phyloP scores from a whole-genome alignment of 1,140 invertebrate genomes.

The Kradibia gibbosae region DNA sequence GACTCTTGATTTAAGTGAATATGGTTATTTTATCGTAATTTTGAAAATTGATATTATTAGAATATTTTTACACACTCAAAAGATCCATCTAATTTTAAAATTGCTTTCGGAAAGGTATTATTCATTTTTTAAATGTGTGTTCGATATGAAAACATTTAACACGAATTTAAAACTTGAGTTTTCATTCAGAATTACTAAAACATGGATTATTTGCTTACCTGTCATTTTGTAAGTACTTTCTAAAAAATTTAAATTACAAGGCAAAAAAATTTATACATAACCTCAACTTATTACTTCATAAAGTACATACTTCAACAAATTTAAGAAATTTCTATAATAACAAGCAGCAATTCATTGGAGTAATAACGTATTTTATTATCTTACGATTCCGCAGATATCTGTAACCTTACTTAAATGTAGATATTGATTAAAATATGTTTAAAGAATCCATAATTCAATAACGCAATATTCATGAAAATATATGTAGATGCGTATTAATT shows the following conservation, averaged over 20 bases:
- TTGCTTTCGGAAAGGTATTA: too few species aligned
- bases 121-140: too few species aligned
- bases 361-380: background rate
- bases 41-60: background rate
- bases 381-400: background rate
- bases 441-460: slow-evolving; percentile 2
- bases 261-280: background rate
- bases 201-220: too few species aligned
- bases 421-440: background rate
- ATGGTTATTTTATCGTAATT: background rate
- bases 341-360: background rate
- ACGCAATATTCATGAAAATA: background rate
- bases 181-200: too few species aligned
- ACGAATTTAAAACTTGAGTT: too few species aligned
- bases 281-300: background rate
- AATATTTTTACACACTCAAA: background rate
- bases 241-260: too few species aligned
- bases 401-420: background rate
- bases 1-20: background rate
- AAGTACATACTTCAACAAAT: background rate
- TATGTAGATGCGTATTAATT: too few species aligned
- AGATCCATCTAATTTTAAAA: slow-evolving; percentile 6
- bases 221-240: too few species aligned
- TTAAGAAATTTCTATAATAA: background rate
- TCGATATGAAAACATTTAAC: too few species aligned